These are phyloP conservation scores for Alviniconcha marisindica DNA, from an alignment of 1,140 invertebrate species.

Conservation along the genomic window DNA sequence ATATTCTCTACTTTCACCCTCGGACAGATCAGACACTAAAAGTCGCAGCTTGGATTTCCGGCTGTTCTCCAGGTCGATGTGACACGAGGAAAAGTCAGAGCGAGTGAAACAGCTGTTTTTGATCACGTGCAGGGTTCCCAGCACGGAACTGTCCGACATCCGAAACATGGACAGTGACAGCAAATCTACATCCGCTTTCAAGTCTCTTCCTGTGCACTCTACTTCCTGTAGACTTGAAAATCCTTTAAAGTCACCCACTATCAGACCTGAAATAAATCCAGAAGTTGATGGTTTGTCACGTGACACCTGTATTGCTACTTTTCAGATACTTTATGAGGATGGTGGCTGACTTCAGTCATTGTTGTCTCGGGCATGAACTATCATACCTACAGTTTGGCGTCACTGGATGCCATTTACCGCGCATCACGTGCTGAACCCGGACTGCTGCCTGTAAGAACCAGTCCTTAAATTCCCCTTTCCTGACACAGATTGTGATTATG, in stretches of 20 bases:
- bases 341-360: no score
- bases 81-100: slow-evolving; percentile 4
- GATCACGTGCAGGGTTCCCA: background rate
- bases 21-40: slow-evolving; percentile 15
- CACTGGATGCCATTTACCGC: no score
- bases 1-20: background rate
- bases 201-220: slow-evolving; percentile 24
- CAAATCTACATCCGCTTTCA: background rate
- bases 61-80: background rate
- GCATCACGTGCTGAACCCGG: no score
- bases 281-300: no score
- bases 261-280: slow-evolving; percentile 11
- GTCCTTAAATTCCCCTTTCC: no score
- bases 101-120: slow-evolving; percentile 15
- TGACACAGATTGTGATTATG: no score
- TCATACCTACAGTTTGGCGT: no score
- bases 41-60: background rate
- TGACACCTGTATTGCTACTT: no score
- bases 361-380: no score
- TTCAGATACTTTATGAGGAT: no score
- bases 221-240: slow-evolving; percentile 28
- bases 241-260: background rate
- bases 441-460: no score
- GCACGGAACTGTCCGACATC: slow-evolving; percentile 9
- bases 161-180: background rate